Conservation (phyloP, 92 coral and sea anemone species). For the Siderastrea radians region DNA sequence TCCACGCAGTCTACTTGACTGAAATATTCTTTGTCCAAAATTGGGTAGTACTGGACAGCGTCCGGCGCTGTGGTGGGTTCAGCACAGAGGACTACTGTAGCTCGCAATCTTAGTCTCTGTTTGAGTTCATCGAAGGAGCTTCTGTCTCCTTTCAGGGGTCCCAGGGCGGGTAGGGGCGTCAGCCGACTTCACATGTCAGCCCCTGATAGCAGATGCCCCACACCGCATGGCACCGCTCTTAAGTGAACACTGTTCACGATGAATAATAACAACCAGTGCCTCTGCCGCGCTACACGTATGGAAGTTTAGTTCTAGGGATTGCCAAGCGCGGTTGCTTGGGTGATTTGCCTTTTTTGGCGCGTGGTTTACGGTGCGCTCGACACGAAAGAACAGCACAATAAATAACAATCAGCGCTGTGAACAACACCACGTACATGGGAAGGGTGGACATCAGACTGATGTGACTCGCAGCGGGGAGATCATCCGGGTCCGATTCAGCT, state of each 20-base stretch:
- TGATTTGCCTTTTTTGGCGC: conserved; percentile 56
- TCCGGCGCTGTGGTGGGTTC: conserved; percentile 6
- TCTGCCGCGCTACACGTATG: conserved; percentile 10
- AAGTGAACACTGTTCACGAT: not conserved
- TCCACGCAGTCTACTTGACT: not conserved
- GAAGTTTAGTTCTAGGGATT: conserved; percentile 45
- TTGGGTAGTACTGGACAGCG: not conserved
- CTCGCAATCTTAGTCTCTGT: not conserved
- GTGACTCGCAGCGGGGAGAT: conserved; percentile 72
- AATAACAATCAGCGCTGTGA: conserved; percentile 81
- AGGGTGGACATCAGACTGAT: conserved; percentile 89
- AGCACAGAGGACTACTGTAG: not conserved
- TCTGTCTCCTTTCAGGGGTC: conserved; percentile 1
- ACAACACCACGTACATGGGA: conserved; percentile 89
- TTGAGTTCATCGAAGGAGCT: not conserved
- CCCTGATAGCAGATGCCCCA: not conserved
- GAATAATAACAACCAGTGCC: not conserved
- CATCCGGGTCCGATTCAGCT: conserved; percentile 87
- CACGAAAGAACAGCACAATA: conserved; percentile 94
- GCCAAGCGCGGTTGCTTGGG: conserved; percentile 24
- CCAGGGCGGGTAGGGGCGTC: not conserved
- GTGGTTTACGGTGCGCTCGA: conserved; percentile 80
- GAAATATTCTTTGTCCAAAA: not conserved
- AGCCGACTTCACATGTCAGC: not conserved
- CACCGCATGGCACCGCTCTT: not conserved